Evolutionary conservation across 2,797 vertebrate species (phyloP).

Genomic region (Coccyzus lansbergi): DNA sequence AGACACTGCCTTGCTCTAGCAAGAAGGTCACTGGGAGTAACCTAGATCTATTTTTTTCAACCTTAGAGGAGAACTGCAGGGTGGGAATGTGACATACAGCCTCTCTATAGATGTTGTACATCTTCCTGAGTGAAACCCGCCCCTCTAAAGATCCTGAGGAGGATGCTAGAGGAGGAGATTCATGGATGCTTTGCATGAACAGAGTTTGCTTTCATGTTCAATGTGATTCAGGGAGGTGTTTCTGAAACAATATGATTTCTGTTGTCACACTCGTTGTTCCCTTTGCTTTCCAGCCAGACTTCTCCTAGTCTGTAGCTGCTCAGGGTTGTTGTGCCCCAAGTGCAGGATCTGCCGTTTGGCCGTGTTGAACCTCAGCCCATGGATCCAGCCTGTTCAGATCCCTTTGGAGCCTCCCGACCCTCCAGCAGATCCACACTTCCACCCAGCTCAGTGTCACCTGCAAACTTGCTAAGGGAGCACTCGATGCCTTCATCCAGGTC

Average conservation of each 20-base stretch:
- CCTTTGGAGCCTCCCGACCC: no score
- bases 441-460: no score
- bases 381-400: no score
- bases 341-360: no score
- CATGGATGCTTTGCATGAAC: accelerated
- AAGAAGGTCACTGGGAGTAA: neutral
- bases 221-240: neutral
- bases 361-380: no score
- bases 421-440: no score
- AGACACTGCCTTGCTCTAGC: accelerated
- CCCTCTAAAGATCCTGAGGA: accelerated
- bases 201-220: neutral
- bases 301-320: no score
- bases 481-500: no score
- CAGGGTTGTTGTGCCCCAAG: no score
- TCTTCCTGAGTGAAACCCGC: neutral
- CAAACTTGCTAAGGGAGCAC: no score
- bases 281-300: neutral
- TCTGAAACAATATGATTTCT: accelerated
- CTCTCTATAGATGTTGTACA: accelerated
- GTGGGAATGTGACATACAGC: neutral
- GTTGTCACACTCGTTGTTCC: accelerated
- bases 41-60: accelerated
- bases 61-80: accelerated
- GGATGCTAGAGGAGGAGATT: neutral